Conservation (phyloP, 2,888 invertebrate genomes). For the Sphecodes monilicornis region DNA sequence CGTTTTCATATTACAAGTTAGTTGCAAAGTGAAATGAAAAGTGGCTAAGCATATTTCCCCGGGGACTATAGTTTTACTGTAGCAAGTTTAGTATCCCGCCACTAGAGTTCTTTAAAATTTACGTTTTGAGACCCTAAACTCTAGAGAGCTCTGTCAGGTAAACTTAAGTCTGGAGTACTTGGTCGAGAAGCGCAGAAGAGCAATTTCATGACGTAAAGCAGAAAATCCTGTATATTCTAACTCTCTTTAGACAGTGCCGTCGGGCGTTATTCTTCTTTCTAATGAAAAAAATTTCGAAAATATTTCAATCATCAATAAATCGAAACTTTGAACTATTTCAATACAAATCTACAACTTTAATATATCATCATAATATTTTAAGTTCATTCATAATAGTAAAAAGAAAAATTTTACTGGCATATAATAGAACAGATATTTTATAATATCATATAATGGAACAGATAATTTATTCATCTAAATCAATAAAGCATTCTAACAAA, state of each 20-base stretch:
- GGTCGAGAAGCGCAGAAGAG: constrained; percentile 57
- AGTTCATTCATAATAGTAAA: neutral
- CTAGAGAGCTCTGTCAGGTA: constrained; percentile 58
- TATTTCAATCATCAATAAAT: constrained; percentile 16
- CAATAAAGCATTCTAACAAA: too few species aligned
- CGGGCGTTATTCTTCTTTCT: constrained; percentile 24
- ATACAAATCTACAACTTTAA: neutral
- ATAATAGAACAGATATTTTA: too few species aligned
- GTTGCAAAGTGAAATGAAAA: neutral
- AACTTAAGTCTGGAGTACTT: constrained; percentile 58
- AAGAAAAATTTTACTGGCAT: neutral
- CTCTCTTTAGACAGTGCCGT: constrained; percentile 50
- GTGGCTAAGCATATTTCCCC: neutral
- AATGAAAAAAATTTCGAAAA: constrained; percentile 29
- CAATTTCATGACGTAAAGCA: constrained; percentile 60
- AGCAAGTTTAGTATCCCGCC: constrained; percentile 47
- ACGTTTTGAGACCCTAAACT: constrained; percentile 59
- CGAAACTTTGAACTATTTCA: neutral
- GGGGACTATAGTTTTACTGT: constrained; percentile 33
- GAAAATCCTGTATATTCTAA: constrained; percentile 62
- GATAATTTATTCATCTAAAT: too few species aligned
- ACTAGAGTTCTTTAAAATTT: constrained; percentile 61
- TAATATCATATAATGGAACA: too few species aligned
- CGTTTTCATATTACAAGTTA: neutral
- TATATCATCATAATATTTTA: neutral